Evolutionary conservation across 2,113 vertebrate genomes (phyloP).

Genomic region (Isurus oxyrinchus): DNA sequence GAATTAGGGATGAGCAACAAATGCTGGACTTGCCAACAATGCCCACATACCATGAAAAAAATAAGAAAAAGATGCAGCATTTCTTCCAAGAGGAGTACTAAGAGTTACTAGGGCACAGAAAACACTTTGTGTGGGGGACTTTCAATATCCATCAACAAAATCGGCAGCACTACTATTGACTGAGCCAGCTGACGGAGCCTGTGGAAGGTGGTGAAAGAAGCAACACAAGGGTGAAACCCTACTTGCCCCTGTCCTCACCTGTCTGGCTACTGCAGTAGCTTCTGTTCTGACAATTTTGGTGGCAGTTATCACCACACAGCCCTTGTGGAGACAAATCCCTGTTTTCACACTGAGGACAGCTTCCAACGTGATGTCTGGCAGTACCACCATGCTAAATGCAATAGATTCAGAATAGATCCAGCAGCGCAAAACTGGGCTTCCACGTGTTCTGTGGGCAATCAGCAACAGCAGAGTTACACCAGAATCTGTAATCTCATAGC

Average conservation of each 20-base stretch:
- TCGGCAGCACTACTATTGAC: neutral
- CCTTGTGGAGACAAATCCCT: no score
- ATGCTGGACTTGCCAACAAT: no score
- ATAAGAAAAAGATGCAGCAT: neutral
- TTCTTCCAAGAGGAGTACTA: neutral
- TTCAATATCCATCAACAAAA: neutral
- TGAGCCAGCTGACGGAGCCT: neutral
- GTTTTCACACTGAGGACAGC: no score
- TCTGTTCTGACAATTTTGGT: no score
- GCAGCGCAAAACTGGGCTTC: neutral
- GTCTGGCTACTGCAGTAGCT: no score
- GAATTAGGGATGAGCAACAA: no score
- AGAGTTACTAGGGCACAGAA: neutral
- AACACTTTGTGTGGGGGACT: neutral
- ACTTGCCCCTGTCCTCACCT: no score
- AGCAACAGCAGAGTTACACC: neutral
- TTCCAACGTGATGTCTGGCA: neutral
- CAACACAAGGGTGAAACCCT: no score
- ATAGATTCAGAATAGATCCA: neutral
- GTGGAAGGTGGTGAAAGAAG: neutral
- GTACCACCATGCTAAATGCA: neutral
- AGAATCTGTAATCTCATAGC: neutral
- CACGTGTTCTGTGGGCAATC: no score
- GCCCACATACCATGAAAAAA: no score
- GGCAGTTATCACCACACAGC: no score